Evolutionary conservation across 1,140 invertebrate genomes (phyloP).

Genomic region (Leptinotarsa lineolata): DNA sequence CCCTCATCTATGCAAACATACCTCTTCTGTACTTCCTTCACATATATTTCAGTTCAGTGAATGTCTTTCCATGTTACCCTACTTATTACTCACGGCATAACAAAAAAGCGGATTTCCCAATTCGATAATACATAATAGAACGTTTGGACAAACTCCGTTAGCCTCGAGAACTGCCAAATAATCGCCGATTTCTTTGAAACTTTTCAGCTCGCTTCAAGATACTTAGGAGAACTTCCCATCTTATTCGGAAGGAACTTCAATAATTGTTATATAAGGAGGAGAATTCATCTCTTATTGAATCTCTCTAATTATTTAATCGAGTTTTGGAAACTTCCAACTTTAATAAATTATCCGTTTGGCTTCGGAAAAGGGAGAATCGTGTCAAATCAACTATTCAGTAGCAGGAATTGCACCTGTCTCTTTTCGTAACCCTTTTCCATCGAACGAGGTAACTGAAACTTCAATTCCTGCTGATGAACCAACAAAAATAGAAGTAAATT

Average conservation of each 20-base stretch:
- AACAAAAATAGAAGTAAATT: no score
- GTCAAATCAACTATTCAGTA: background rate
- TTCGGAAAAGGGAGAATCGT: background rate
- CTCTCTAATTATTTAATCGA: slow-evolving; percentile 8
- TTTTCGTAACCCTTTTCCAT: no score
- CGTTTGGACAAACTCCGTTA: slow-evolving; percentile 1
- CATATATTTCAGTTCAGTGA: no score
- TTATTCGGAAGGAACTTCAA: background rate
- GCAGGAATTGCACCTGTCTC: background rate
- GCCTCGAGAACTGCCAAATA: background rate
- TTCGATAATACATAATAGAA: background rate
- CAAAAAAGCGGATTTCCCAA: background rate
- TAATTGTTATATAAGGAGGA: background rate
- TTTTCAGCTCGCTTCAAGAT: background rate
- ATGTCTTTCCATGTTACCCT: background rate
- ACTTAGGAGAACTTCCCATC: background rate
- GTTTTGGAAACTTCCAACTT: background rate
- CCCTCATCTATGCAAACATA: no score
- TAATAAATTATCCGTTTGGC: background rate
- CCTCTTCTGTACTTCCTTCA: no score
- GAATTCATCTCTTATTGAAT: background rate
- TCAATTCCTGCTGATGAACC: no score
- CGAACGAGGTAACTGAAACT: no score
- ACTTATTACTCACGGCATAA: background rate
- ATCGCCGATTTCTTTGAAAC: background rate